A percentile compares a stretch with the other conserved stretches of the same genome.
phyloP scores from a whole-genome alignment of 2,113 vertebrate species.

The pig (Sus scrofa) region T2T-Sscrofa CM000819.6:115412501-115413000 shows the following conservation, averaged over 20 bases:
- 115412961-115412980: slow-evolving; percentile 85
- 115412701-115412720: slow-evolving; percentile 58
- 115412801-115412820: slow-evolving; percentile 72
- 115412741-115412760: slow-evolving; percentile 28
- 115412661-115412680: slow-evolving; percentile 61
- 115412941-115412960: slow-evolving; percentile 83
- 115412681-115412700: slow-evolving; percentile 24
- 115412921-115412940: slow-evolving; percentile 65
- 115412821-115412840: slow-evolving; percentile 47
- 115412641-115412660: slow-evolving; percentile 46
- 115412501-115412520: slow-evolving; percentile 9
- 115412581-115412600: slow-evolving; percentile 21
- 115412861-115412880: slow-evolving; percentile 58
- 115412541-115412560: not conserved
- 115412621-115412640: not conserved
- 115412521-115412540: slow-evolving; percentile 49
- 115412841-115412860: slow-evolving; percentile 60
- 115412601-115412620: not conserved
- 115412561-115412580: slow-evolving; percentile 8
- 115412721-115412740: slow-evolving; percentile 71
- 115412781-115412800: slow-evolving; percentile 38
- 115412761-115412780: slow-evolving; percentile 18
- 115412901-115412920: slow-evolving; percentile 69
- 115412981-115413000: slow-evolving; percentile 86
- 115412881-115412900: slow-evolving; percentile 78